Conservation (phyloP, 2,113 vertebrate species). For the Myotis brandtii region DNA sequence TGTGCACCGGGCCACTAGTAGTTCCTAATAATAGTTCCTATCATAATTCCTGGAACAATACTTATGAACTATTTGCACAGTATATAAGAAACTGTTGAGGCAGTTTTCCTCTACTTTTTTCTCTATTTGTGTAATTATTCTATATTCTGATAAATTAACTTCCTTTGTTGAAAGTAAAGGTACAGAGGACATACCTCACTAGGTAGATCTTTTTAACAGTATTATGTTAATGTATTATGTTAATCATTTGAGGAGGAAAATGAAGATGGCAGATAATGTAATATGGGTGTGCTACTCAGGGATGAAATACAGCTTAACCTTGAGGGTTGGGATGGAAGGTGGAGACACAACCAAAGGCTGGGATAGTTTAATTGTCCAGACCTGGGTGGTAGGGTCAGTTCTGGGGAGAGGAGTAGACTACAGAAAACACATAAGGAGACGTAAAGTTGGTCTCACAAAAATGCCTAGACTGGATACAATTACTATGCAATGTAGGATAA, state of each 20-base stretch:
- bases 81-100: background rate
- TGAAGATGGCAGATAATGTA: background rate
- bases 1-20: no score
- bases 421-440: background rate
- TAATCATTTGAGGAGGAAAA: background rate
- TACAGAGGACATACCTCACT: background rate
- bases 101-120: background rate
- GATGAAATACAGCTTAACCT: background rate
- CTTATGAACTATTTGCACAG: background rate
- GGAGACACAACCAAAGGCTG: fast-evolving
- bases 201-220: background rate
- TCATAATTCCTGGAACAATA: background rate
- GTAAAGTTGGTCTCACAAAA: background rate
- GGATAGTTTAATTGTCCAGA: background rate
- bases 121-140: background rate
- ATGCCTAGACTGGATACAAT: background rate
- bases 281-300: background rate
- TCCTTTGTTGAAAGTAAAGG: background rate
- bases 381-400: background rate
- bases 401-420: background rate
- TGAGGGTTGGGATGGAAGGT: fast-evolving
- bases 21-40: background rate
- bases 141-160: background rate
- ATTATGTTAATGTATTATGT: background rate
- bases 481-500: background rate